Conservation (phyloP, 2,797 vertebrate species). For the Karalla daura region DNA sequence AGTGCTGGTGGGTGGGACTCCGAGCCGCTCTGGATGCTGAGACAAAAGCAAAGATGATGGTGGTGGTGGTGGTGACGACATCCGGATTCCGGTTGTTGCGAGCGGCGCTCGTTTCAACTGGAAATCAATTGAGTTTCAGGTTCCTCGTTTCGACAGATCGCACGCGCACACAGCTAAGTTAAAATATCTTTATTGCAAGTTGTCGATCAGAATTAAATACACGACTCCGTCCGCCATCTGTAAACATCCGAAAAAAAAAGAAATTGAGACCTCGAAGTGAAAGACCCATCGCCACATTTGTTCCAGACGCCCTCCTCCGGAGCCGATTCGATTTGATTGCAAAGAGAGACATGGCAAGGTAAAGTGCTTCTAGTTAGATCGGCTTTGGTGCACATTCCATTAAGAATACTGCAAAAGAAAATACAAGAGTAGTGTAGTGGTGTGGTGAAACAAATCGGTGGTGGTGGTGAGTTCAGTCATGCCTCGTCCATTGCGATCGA, state of each 20-base stretch:
- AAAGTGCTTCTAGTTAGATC: conserved; percentile 74
- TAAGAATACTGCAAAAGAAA: background rate
- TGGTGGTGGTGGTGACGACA: too few relatives aligned
- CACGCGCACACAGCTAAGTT: background rate
- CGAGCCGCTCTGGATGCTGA: conserved; percentile 50
- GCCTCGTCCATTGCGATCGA: conserved; percentile 10
- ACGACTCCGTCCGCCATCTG: conserved; percentile 31
- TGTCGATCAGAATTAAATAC: conserved; percentile 5
- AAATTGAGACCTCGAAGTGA: conserved; percentile 5
- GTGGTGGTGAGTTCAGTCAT: conserved; percentile 17
- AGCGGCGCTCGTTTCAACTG: fast-evolving
- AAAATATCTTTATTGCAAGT: conserved; percentile 72
- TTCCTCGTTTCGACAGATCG: conserved; percentile 4
- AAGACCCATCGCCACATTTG: conserved; percentile 12
- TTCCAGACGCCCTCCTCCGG: too few relatives aligned
- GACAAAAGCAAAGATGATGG: conserved; percentile 67
- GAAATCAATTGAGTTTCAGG: too few relatives aligned
- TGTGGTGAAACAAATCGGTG: too few relatives aligned
- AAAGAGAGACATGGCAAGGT: conserved; percentile 37
- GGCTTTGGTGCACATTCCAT: conserved; percentile 44
- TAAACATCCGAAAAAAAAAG: conserved; percentile 32
- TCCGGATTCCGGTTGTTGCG: conserved; percentile 73
- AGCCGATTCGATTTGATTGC: conserved; percentile 29
- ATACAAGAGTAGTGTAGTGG: background rate
- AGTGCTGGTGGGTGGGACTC: conserved; percentile 10